Base-by-base conservation (phyloP, 1,140 invertebrate species). In the Agrypnia vestita region DNA sequence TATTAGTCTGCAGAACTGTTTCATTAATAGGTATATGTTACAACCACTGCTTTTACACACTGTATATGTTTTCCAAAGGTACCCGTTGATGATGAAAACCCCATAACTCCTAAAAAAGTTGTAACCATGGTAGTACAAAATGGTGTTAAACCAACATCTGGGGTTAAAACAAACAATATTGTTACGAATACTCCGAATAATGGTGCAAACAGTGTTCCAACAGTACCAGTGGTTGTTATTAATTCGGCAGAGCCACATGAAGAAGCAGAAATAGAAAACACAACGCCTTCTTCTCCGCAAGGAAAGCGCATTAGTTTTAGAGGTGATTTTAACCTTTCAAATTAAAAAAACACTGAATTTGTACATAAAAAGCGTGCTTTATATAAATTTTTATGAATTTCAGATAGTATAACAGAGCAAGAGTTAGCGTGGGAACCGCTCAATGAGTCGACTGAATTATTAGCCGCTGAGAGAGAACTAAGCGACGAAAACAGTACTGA, bases 401-500 rank as follows among this genome's bases (percentile, higher is more conserved):
- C 73, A 89, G 88, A 89, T 73, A 84, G 82, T 82, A 84, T 88
- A 79, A 82, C 86, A 62, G 88, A 89, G 21, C 86, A 87, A 84
- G 90, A 91, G 71, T 84, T 89, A 56, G 85, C 88, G 15, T 91
- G 88, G 87, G 90, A 91, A 76, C 87, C 88, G 9, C 84, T 90
- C 46, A 89, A 85, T 84, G 90, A 88, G 84, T 88, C 86, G 69
- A 87, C 90, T 25, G 91, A 91, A 84, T 82, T 87, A 0, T 81
- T 92, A 21, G 86, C 83, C 25, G 89, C 90, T 47, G 91, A 91
- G 78, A 86, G 88, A 10, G 91, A 92, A 83, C 85, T 91, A 82
- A 84, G 84, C 49, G 88, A 91, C 79, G 88, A 90, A 81, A 90
- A 91, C 76, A 90, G 90, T 19, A 84, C 89, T 82, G 86, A 86